Evolutionary conservation across 1,140 invertebrate genomes (phyloP).

Genomic region (Pogonus chalceus): DNA sequence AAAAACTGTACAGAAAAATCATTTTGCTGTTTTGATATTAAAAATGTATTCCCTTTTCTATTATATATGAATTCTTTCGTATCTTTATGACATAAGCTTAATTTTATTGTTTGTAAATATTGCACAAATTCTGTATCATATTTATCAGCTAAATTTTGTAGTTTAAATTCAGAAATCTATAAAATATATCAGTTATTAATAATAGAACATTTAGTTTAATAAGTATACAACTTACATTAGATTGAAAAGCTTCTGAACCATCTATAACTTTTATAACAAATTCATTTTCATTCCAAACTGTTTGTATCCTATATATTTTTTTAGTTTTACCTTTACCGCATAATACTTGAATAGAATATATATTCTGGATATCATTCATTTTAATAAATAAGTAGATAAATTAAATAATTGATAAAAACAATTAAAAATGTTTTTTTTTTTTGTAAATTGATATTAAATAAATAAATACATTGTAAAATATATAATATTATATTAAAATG

Average conservation of each 20-base stretch:
- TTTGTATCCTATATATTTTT: constrained; percentile 4
- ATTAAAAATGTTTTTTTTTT: too few relatives aligned
- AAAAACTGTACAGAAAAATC: too few relatives aligned
- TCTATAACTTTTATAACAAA: constrained; percentile 9
- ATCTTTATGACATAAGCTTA: background rate
- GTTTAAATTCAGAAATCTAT: background rate
- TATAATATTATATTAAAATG: too few relatives aligned
- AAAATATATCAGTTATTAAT: background rate
- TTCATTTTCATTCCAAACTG: constrained; percentile 7
- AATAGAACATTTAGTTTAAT: background rate
- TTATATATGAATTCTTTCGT: background rate
- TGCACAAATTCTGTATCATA: background rate
- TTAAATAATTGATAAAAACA: too few relatives aligned
- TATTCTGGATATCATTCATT: too few relatives aligned
- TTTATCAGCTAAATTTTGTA: background rate
- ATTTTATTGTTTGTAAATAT: constrained; percentile 4
- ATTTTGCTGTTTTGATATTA: too few relatives aligned
- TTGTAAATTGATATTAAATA: too few relatives aligned
- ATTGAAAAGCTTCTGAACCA: background rate
- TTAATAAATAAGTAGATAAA: too few relatives aligned
- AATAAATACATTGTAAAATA: too few relatives aligned
- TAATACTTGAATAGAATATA: too few relatives aligned
- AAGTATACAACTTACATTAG: background rate
- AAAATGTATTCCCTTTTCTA: too few relatives aligned
- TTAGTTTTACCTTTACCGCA: too few relatives aligned